Conservation (phyloP, 1,140 invertebrate species). For the Heliconius hermathena region DNA sequence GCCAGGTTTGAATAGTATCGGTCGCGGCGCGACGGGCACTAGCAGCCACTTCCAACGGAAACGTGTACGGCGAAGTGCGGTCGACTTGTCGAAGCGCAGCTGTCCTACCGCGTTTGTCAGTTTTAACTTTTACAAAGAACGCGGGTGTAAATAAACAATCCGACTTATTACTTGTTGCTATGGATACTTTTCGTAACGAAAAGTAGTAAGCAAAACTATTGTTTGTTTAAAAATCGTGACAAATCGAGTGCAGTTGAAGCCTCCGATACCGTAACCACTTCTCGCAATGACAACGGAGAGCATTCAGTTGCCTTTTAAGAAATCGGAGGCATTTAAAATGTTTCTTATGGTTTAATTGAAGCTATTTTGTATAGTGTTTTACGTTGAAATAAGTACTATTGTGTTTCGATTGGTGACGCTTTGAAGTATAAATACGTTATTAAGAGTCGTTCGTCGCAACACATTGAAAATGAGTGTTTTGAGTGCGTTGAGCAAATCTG, state of each 20-base stretch:
- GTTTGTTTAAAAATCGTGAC: constrained; percentile 74
- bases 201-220: constrained; percentile 74
- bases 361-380: constrained; percentile 71
- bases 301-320: constrained; percentile 79
- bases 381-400: constrained; percentile 74
- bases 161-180: constrained; percentile 52
- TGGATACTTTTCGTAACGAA: constrained; percentile 69
- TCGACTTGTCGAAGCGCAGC: constrained; percentile 79
- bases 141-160: constrained; percentile 79
- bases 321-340: constrained; percentile 80
- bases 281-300: constrained; percentile 81
- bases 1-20: constrained; percentile 69
- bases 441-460: constrained; percentile 74
- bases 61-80: constrained; percentile 80
- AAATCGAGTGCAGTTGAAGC: constrained; percentile 63
- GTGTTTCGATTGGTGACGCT: constrained; percentile 74
- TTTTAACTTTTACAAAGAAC: constrained; percentile 72
- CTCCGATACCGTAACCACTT: constrained; percentile 73
- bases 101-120: constrained; percentile 74
- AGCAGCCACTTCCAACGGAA: constrained; percentile 68
- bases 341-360: constrained; percentile 77
- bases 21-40: constrained; percentile 41
- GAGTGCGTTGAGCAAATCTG: constrained; percentile 75
- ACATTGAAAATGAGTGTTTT: constrained; percentile 81
- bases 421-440: constrained; percentile 62